Conservation (phyloP, 1,140 invertebrate species). For the Rhyzopertha dominica region DNA sequence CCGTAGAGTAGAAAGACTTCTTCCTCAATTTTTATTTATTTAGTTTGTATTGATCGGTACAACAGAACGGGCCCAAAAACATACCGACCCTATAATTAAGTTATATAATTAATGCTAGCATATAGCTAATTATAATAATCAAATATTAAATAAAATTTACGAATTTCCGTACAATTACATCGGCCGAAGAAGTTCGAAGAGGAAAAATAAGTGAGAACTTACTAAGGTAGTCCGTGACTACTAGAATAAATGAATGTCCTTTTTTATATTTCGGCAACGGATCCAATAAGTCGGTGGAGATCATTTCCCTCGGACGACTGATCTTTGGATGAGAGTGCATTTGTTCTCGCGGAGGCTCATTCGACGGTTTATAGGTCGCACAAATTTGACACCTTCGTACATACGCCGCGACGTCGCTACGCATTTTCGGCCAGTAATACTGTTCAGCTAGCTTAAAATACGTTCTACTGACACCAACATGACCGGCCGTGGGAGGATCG, state of each 20-base stretch:
- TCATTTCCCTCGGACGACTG: constrained; percentile 8
- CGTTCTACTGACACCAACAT: constrained; percentile 30
- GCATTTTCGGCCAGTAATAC: constrained; percentile 13
- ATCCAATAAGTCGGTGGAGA: constrained; percentile 12
- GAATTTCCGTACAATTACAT: background rate
- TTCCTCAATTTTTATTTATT: no score
- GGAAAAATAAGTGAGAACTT: constrained; percentile 11
- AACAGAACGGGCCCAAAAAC: no score
- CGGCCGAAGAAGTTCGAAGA: constrained; percentile 1
- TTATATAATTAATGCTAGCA: no score
- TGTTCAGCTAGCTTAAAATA: constrained; percentile 6
- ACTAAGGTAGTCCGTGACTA: constrained; percentile 14
- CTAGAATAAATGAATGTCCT: constrained; percentile 11
- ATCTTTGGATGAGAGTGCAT: background rate
- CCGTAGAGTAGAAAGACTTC: constrained; percentile 13
- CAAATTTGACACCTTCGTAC: background rate
- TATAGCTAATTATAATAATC: no score
- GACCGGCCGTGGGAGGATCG: constrained; percentile 21
- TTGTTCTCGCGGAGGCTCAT: no score
- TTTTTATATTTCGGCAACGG: constrained; percentile 7
- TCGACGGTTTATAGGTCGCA: background rate
- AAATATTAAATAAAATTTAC: constrained; percentile 5
- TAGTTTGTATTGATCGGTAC: no score
- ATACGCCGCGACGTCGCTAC: background rate
- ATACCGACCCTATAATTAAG: no score